Evolutionary conservation across 2,113 vertebrate species (phyloP).

Genomic region (Corythornis madagascariensis): DNA sequence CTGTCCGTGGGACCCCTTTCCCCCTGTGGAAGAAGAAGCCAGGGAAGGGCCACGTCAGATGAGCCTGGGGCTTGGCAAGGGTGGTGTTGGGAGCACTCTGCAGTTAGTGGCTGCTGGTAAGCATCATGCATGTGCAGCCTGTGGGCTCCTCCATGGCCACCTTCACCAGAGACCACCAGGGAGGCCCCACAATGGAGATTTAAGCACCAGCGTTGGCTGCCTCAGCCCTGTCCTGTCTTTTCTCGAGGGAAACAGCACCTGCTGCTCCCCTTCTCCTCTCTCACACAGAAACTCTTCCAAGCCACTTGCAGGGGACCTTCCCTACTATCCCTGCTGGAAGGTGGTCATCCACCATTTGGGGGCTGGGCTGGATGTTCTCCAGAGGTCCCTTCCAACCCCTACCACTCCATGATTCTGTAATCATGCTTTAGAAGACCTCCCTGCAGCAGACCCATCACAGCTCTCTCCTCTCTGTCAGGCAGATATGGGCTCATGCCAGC

Average conservation of each 20-base stretch:
- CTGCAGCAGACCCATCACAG: background rate
- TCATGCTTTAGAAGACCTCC: background rate
- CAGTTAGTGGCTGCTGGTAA: background rate
- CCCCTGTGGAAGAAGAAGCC: rapidly evolving
- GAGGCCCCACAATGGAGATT: rapidly evolving
- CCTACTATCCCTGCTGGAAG: background rate
- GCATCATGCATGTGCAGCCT: rapidly evolving
- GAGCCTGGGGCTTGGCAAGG: background rate
- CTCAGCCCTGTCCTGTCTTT: background rate
- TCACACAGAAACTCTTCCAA: background rate
- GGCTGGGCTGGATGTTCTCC: background rate
- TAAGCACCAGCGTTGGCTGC: background rate
- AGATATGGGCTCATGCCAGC: rapidly evolving
- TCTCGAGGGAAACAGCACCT: rapidly evolving
- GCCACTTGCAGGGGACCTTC: rapidly evolving
- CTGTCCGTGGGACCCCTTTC: background rate
- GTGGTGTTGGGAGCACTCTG: rapidly evolving
- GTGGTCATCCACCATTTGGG: background rate
- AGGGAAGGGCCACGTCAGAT: rapidly evolving
- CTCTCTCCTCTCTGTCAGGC: background rate
- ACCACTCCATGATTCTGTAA: background rate
- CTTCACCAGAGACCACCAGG: background rate
- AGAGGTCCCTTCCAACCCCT: background rate
- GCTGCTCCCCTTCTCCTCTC: background rate
- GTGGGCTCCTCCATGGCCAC: background rate